Percentiles rank a stretch among this genome's conserved stretches.
Evolutionary conservation across 2,888 invertebrate species (phyloP).

Genomic region (Unio pictorum): DNA sequence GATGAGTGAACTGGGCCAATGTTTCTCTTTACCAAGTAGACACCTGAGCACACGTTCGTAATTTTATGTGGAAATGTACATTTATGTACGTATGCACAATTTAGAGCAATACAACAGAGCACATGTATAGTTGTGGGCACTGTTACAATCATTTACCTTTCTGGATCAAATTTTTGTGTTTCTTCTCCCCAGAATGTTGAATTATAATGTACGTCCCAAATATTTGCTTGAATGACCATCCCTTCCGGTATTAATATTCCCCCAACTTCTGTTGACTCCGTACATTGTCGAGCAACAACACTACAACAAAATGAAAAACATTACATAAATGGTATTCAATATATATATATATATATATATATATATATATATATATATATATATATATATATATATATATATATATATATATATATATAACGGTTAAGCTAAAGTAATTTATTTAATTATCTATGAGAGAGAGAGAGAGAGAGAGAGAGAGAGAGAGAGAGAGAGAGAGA

Average conservation of each 20-base stretch:
- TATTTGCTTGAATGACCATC: slow-evolving; percentile 63
- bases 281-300: slow-evolving; percentile 61
- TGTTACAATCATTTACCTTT: slow-evolving; percentile 50
- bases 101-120: not conserved
- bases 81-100: not conserved
- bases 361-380: no score
- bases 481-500: no score
- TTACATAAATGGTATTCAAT: not conserved
- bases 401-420: no score
- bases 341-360: no score
- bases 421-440: no score
- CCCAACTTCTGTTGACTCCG: slow-evolving; percentile 45
- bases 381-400: no score
- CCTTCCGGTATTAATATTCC: slow-evolving; percentile 55
- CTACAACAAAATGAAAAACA: slow-evolving; percentile 33
- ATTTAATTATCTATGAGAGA: no score
- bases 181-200: slow-evolving; percentile 61
- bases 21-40: not conserved
- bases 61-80: not conserved
- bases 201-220: slow-evolving; percentile 63
- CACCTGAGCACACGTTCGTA: not conserved
- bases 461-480: no score
- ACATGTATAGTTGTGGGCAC: no score
- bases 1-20: no score
- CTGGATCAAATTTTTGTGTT: slow-evolving; percentile 57